These are phyloP conservation scores for Malurus melanocephalus DNA, from an alignment of 2,113 vertebrate species.

Conservation along the genomic window DNA sequence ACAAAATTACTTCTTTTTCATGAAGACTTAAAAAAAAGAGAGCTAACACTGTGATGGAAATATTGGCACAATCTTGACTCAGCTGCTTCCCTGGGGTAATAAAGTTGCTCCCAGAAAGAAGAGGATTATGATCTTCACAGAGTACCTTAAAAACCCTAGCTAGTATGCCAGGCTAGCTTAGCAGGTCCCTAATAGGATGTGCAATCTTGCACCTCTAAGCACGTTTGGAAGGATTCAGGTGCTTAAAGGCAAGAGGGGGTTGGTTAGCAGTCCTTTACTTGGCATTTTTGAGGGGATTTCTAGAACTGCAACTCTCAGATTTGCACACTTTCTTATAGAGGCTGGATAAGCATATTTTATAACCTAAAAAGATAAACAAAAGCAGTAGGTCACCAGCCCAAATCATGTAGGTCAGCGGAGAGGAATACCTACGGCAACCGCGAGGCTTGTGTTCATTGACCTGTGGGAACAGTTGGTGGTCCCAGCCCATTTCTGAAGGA, in stretches of 20 bases:
- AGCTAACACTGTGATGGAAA: conserved; percentile 40
- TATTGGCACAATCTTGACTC: conserved; percentile 54
- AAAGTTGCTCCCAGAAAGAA: conserved; percentile 48
- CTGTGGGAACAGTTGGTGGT: conserved; percentile 56
- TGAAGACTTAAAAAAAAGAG: conserved; percentile 6
- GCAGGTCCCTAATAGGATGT: conserved; percentile 14
- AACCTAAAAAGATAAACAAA: conserved; percentile 50
- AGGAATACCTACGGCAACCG: conserved; percentile 39
- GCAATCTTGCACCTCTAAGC: background rate
- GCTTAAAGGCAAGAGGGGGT: background rate
- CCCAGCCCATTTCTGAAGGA: conserved; percentile 7
- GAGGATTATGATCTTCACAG: conserved; percentile 36
- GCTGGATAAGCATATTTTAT: conserved; percentile 53
- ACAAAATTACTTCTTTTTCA: conserved; percentile 48
- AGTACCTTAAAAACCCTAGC: conserved; percentile 14
- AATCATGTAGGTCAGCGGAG: conserved; percentile 63
- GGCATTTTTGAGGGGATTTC: background rate
- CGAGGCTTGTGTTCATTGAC: conserved; percentile 37
- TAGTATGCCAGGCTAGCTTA: background rate
- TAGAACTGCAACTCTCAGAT: background rate
- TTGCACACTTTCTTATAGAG: conserved; percentile 11
- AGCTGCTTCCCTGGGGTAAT: conserved; percentile 55
- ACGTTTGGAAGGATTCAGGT: conserved; percentile 10
- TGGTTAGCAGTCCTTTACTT: background rate
- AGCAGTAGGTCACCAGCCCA: conserved; percentile 50